phyloP scores from a whole-genome alignment of 2,888 invertebrate genomes.

The Dusona sp. region DNA sequence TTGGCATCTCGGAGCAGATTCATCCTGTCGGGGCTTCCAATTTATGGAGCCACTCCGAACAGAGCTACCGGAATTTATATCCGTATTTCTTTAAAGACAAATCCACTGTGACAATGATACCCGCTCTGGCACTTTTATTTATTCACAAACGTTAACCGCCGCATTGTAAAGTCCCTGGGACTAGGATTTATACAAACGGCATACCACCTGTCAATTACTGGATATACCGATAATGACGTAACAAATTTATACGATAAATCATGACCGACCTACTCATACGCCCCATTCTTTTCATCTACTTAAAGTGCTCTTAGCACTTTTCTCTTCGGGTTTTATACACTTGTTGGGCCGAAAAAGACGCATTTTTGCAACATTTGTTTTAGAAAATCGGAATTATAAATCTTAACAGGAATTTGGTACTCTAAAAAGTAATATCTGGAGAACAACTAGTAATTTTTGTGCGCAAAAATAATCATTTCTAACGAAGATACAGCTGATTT shows the following conservation, averaged over 20 bases:
- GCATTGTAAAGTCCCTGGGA: neutral
- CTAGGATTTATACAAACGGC: neutral
- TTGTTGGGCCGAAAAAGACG: too few relatives aligned
- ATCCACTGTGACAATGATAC: neutral
- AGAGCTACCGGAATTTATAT: neutral
- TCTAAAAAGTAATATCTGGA: too few relatives aligned
- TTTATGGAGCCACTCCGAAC: neutral
- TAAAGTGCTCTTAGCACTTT: too few relatives aligned
- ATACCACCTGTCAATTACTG: neutral
- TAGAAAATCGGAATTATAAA: too few relatives aligned
- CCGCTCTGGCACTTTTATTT: neutral
- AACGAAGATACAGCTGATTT: too few relatives aligned
- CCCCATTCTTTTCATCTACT: neutral
- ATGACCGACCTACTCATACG: neutral
- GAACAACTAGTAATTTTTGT: too few relatives aligned
- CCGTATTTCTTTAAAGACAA: neutral
- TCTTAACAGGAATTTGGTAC: too few relatives aligned
- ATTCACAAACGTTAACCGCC: neutral
- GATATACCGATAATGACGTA: neutral
- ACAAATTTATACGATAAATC: conserved; percentile 24
- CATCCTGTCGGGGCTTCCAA: neutral
- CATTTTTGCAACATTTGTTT: too few relatives aligned
- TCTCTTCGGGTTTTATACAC: too few relatives aligned
- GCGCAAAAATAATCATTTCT: too few relatives aligned
- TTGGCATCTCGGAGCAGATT: conserved; percentile 15